A percentile compares a stretch with the other conserved stretches of the same genome.
These are phyloP conservation scores for Elysia crispata DNA, from an alignment of 2,888 invertebrate species.

Conservation along the genomic window DNA sequence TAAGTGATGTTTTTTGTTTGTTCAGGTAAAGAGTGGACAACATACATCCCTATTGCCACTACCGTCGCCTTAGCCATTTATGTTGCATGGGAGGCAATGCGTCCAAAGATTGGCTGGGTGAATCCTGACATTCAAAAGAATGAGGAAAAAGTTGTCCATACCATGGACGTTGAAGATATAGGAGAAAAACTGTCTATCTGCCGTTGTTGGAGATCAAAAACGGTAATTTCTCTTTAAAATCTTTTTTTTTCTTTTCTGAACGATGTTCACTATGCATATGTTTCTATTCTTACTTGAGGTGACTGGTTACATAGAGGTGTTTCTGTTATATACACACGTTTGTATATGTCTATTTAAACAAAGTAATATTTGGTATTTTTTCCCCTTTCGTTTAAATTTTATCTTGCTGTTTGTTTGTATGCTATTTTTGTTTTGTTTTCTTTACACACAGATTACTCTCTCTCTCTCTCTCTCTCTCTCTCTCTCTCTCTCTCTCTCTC, in stretches of 20 bases:
- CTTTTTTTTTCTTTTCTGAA: no score
- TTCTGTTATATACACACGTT: background rate
- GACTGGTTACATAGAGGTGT: background rate
- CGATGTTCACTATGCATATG: no score
- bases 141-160: slow-evolving; percentile 91
- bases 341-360: background rate
- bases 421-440: no score
- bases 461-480: background rate
- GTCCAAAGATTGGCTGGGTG: slow-evolving; percentile 75
- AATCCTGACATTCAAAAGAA: slow-evolving; percentile 87
- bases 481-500: no score
- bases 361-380: no score
- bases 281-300: no score
- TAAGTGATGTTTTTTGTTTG: background rate
- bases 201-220: slow-evolving; percentile 96
- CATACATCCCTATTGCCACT: slow-evolving; percentile 89
- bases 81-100: slow-evolving; percentile 79
- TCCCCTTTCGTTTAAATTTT: no score
- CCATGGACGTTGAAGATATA: slow-evolving; percentile 94
- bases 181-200: slow-evolving; percentile 94
- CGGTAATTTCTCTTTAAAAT: no score
- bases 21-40: slow-evolving; percentile 85
- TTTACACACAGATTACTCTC: background rate
- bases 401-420: no score
- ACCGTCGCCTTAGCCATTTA: slow-evolving; percentile 88